phyloP scores from a whole-genome alignment of 2,888 invertebrate genomes.

The Molorchus minor region DNA sequence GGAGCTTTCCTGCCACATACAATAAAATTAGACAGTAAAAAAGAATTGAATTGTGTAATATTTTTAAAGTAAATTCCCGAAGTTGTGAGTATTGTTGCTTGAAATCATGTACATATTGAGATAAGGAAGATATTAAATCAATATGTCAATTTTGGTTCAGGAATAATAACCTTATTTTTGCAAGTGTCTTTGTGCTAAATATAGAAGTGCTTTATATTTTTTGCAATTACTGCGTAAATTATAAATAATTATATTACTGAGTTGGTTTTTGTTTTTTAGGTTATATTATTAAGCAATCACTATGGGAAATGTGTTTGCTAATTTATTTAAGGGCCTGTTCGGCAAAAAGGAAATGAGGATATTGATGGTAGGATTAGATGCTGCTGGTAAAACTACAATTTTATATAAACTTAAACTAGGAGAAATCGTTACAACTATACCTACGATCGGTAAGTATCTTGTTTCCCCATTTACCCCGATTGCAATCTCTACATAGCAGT shows the following conservation, averaged over 20 bases:
- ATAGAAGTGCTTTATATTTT: conserved; percentile 37
- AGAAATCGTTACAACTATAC: conserved; percentile 99
- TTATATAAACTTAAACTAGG: conserved; percentile 99
- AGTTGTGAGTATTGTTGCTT: not conserved
- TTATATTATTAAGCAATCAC: conserved; percentile 66
- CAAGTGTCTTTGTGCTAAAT: conserved; percentile 56
- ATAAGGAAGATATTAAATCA: conserved; percentile 51
- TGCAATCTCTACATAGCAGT: too few species aligned
- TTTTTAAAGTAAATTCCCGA: not conserved
- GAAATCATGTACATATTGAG: too few species aligned
- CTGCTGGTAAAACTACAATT: conserved; percentile 99
- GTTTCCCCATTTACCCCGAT: too few species aligned
- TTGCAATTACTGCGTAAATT: conserved; percentile 19
- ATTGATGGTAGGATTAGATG: conserved; percentile 99
- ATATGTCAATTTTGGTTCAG: conserved; percentile 58
- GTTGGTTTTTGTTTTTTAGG: conserved; percentile 48
- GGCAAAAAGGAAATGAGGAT: conserved; percentile 99
- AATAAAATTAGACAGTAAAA: conserved; percentile 20
- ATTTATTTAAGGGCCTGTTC: conserved; percentile 98
- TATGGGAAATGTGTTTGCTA: conserved; percentile 98
- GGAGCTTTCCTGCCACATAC: conserved; percentile 42
- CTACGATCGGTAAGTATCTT: conserved; percentile 90
- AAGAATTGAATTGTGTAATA: conserved; percentile 6
- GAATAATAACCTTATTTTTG: conserved; percentile 56
- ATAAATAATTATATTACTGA: conserved; percentile 10